Conservation (phyloP, 2,888 invertebrate genomes). For the Panopea generosa region DNA sequence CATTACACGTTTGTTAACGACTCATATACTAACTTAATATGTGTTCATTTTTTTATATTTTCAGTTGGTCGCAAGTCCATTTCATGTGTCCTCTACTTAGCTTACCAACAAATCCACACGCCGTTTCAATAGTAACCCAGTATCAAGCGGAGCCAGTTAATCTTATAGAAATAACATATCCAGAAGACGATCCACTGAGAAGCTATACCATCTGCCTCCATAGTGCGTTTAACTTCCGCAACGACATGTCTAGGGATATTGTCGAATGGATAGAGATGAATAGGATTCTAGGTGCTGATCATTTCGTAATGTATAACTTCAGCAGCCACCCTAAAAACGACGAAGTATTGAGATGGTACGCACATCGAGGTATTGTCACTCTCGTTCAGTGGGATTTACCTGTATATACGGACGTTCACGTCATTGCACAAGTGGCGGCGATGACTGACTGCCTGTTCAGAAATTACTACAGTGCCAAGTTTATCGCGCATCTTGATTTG, state of each 20-base stretch:
- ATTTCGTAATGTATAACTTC: constrained; percentile 78
- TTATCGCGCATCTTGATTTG: constrained; percentile 78
- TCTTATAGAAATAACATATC: too few relatives aligned
- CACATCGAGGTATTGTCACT: constrained; percentile 62
- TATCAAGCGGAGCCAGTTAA: too few relatives aligned
- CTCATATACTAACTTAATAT: too few relatives aligned
- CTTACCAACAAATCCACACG: too few relatives aligned
- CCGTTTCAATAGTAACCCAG: too few relatives aligned
- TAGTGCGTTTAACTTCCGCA: constrained; percentile 68
- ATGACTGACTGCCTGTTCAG: constrained; percentile 83
- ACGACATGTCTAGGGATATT: constrained; percentile 72
- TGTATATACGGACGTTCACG: constrained; percentile 75
- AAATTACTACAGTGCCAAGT: constrained; percentile 65
- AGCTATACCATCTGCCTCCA: too few relatives aligned
- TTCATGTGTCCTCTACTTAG: too few relatives aligned
- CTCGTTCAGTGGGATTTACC: constrained; percentile 79
- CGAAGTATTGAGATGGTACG: constrained; percentile 71
- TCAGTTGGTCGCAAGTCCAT: too few relatives aligned
- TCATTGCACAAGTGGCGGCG: constrained; percentile 80
- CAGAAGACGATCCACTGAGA: too few relatives aligned
- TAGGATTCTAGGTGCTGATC: constrained; percentile 78
- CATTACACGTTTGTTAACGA: too few relatives aligned
- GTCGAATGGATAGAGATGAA: constrained; percentile 82
- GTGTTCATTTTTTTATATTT: too few relatives aligned
- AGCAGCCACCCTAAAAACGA: constrained; percentile 70